phyloP scores from a whole-genome alignment of 2,888 invertebrate species.

The Homarus gammarus region DNA sequence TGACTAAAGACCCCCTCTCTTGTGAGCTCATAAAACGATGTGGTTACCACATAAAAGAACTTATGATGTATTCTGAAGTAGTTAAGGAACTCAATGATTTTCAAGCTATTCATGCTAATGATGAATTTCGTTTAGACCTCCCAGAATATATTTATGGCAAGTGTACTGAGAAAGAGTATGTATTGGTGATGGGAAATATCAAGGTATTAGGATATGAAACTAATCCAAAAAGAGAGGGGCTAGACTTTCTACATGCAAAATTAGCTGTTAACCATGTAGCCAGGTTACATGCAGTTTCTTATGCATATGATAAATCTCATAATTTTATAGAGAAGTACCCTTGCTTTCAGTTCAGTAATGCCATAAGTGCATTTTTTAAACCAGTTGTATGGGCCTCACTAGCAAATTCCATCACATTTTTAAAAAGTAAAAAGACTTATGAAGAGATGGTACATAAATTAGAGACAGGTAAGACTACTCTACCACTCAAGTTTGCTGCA shows the following conservation, averaged over 20 bases:
- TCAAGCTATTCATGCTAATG: conserved; percentile 55
- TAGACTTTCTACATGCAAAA: conserved; percentile 65
- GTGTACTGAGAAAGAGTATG: conserved; percentile 72
- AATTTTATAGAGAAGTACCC: conserved; percentile 67
- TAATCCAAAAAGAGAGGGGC: conserved; percentile 66
- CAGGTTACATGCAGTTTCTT: conserved; percentile 72
- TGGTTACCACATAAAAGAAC: conserved; percentile 67
- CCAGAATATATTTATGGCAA: conserved; percentile 73
- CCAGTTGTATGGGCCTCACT: conserved; percentile 62
- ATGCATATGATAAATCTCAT: conserved; percentile 67
- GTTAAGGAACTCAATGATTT: conserved; percentile 65
- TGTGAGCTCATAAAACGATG: conserved; percentile 63
- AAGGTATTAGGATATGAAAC: conserved; percentile 70
- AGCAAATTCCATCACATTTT: conserved; percentile 60
- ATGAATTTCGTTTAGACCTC: conserved; percentile 57
- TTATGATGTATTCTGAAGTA: conserved; percentile 73
- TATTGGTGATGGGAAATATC: conserved; percentile 72
- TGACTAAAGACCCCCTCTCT: conserved; percentile 65
- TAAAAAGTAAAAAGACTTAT: conserved; percentile 67
- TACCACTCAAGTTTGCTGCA: conserved; percentile 69
- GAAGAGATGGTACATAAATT: conserved; percentile 71
- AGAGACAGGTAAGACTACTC: conserved; percentile 60
- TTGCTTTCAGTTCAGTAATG: conserved; percentile 54
- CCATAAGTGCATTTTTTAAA: conserved; percentile 69
- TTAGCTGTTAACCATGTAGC: conserved; percentile 71